Conservation (phyloP, 2,797 vertebrate species). For the Chaenodraco wilsoni region DNA sequence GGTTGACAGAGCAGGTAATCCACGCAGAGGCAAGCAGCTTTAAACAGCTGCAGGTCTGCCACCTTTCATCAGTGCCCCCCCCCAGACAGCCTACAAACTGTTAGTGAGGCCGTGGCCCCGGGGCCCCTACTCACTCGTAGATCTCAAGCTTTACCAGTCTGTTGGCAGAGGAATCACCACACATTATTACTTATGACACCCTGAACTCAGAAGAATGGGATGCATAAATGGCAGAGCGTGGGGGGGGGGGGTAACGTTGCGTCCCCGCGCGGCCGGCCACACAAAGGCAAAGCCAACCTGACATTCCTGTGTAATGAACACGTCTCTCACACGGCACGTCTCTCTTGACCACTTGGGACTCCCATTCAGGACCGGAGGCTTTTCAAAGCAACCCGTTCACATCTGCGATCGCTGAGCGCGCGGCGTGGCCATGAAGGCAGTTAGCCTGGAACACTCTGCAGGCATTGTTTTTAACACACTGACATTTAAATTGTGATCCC, state of each 20-base stretch:
- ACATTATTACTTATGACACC: conserved; percentile 73
- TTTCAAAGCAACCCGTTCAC: conserved; percentile 68
- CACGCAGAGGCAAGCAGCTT: conserved; percentile 57
- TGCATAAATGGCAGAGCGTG: conserved; percentile 66
- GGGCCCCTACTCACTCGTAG: not conserved
- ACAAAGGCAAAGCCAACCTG: conserved; percentile 71
- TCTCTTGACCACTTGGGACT: conserved; percentile 76
- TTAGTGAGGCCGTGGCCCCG: conserved; percentile 24
- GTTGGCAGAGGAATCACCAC: conserved; percentile 63
- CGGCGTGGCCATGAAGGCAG: conserved; percentile 75
- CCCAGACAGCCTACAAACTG: conserved; percentile 50
- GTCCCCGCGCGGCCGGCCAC: conserved; percentile 77
- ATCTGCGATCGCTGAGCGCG: conserved; percentile 76
- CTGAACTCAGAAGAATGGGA: conserved; percentile 74
- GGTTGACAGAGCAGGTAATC: conserved; percentile 77
- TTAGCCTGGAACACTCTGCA: conserved; percentile 79
- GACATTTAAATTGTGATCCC: conserved; percentile 83
- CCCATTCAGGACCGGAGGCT: conserved; percentile 66
- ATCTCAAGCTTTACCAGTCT: conserved; percentile 67
- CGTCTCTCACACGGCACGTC: conserved; percentile 78
- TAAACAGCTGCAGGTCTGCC: conserved; percentile 61
- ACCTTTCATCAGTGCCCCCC: conserved; percentile 72
- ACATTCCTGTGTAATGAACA: conserved; percentile 84
- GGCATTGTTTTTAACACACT: conserved; percentile 69
- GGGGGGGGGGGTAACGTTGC: conserved; percentile 44